Evolutionary conservation across 2,888 invertebrate species (phyloP).

Genomic region (Thecophora atra): DNA sequence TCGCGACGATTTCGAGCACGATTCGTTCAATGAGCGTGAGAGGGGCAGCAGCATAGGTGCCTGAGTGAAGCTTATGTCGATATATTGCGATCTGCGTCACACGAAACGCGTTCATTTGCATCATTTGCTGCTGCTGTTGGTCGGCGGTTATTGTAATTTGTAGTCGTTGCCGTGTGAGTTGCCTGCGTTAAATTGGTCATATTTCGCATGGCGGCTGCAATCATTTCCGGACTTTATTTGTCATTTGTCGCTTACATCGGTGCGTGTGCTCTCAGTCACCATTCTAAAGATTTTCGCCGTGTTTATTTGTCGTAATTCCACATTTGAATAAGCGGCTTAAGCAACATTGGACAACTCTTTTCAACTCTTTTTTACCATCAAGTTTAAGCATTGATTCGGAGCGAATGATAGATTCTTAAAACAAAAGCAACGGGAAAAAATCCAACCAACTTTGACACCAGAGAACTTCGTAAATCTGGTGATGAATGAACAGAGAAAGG

Average conservation of each 20-base stretch:
- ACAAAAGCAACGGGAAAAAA: neutral
- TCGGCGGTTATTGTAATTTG: neutral
- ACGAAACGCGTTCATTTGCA: neutral
- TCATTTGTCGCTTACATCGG: neutral
- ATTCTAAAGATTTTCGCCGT: neutral
- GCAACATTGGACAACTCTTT: neutral
- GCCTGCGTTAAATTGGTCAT: neutral
- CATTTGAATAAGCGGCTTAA: neutral
- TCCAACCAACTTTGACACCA: neutral
- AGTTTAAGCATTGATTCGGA: too few relatives aligned
- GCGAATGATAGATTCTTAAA: too few relatives aligned
- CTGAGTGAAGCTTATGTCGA: neutral
- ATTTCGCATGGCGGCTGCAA: neutral
- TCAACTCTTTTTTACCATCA: neutral
- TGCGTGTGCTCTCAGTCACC: too few relatives aligned
- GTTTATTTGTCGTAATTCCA: neutral
- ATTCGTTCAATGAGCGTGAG: neutral
- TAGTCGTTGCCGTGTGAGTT: neutral
- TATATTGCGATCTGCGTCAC: neutral
- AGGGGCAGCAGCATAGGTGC: neutral
- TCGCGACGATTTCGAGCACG: neutral
- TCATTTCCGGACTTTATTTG: slow-evolving; percentile 8
- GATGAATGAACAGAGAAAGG: neutral
- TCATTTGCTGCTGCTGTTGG: neutral
- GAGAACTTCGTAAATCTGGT: neutral